Evolutionary conservation across 2,888 invertebrate genomes (phyloP), one percentile per base, ranked within the genome.

Genomic region (Dromius quadrimaculatus): DNA sequence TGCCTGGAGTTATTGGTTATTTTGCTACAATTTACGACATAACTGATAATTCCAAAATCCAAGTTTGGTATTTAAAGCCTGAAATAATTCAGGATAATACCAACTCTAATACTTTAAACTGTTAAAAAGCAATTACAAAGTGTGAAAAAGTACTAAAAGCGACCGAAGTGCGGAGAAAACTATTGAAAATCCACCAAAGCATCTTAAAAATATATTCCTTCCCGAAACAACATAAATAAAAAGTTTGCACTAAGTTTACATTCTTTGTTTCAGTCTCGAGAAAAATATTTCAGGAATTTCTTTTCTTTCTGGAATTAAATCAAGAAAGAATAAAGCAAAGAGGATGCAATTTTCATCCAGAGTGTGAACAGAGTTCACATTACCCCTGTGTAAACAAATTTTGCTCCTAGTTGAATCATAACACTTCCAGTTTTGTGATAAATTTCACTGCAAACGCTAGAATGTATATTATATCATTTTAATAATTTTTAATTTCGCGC

Each of bases 401-500:
- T 23, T 5, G 23, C 15, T 28, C 50, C 5, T 23, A 41, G 13
- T 9, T 41, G 15, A n/a, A 5, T 45, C 45, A 20, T 45, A 11
- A 23, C 47, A 54, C 23, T 9, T 54, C 15, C 28, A 54, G 28
- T 54, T 15, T 15, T 6, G 23, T 13, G 13, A 54, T 54, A 50
- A 28, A 54, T 28, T 54, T 54, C 15, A 54, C 28, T 1, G 15
- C 28, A 23, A 23, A 23, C 15, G 28, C 28, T 28, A 28, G 28
- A 3, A 17, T 17, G 19, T 47, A 62, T 62, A 17, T 62, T 62
- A 64, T 64, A 64, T 28, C 28, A 45, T 64, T 64, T 64, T 64
- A 45, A 47, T 64, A 28, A 64, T 64, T 64, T 64, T 64, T 64
- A 64, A 64, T 64, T 64, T 47, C 64, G 32, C 64, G 28, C 32